Percentiles rank a stretch among this genome's conserved stretches.
Evolutionary conservation across 2,888 invertebrate genomes (phyloP).

Genomic region (Brenthis ino): DNA sequence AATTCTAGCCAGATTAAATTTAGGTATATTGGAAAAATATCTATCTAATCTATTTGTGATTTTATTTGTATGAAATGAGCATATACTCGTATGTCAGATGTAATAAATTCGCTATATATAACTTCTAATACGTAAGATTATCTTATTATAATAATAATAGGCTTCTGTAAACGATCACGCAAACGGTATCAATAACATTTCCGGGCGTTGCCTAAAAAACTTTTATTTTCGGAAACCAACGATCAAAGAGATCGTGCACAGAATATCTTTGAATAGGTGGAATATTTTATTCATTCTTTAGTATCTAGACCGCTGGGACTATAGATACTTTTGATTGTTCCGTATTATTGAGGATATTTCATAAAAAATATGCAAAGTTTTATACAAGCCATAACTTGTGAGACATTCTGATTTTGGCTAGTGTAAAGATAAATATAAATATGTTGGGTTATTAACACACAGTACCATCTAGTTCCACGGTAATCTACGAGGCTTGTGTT

Average conservation of each 20-base stretch:
- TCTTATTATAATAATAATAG: conserved; percentile 19
- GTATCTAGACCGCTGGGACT: conserved; percentile 1
- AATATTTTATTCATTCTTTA: conserved; percentile 43
- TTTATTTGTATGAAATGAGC: neutral
- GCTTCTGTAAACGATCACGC: conserved; percentile 24
- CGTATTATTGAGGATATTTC: neutral
- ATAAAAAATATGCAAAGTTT: neutral
- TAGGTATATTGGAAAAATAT: neutral
- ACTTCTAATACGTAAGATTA: neutral
- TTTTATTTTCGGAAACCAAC: conserved; percentile 27
- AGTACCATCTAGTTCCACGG: no score
- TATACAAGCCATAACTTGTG: no score
- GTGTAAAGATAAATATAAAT: no score
- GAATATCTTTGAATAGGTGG: conserved; percentile 33
- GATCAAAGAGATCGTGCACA: conserved; percentile 36
- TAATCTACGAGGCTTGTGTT: no score
- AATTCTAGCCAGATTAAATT: no score
- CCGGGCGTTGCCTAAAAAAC: conserved; percentile 18
- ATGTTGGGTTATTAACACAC: no score
- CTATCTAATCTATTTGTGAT: no score
- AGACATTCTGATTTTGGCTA: no score
- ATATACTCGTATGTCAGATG: no score
- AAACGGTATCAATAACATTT: conserved; percentile 22
- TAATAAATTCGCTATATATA: neutral
- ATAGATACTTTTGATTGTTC: conserved; percentile 7